Base-by-base conservation (phyloP, 2,888 invertebrate genomes). In the Nomada ruficornis region DNA sequence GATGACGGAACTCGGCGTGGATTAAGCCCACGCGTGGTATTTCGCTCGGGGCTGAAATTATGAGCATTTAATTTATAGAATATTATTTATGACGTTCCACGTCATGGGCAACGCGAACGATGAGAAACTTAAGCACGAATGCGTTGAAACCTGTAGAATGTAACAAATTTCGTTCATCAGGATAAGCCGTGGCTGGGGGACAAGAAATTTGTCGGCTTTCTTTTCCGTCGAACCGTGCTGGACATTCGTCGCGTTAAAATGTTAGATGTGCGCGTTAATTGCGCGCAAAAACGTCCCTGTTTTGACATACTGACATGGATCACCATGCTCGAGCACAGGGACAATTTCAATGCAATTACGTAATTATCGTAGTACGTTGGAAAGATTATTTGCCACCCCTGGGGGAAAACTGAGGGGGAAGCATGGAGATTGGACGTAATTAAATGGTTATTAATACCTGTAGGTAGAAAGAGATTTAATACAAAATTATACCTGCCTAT, bases 61-160 rank as follows among this genome's bases (percentile, higher is more conserved):
- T 9, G 52, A 64, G 57, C 44, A 68, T 64, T 70, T 76, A 79
- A 79, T 79, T 79, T 77, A 63, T 26, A 20, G 68, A 68, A 63
- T 62, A 78, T 67, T 68, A 68, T 78, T 78, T 78, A 77, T 13
- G 77, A 77, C 69, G 63, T 50, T 47, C 20, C 70, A 29, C 29
- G 70, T 47, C 70, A 59, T 10, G n/a, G 18, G 18, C n/a, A 67
- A 54, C 44, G 57, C 9, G 57, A 9, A 69, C 20, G 60, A 59
- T n/a, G 68, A 55, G 54, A 23, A 36, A 42, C 23, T 63, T n/a
- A 20, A 13, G 15, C 59, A 20, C 10, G 67, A 55, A 63, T 44
- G 54, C 54, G 59, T 60, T 55, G 54, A 62, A 55, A 55, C 20
- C 29, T 42, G 50, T 36, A 50, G 77, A 63, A 76, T 52, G 69